Percentiles rank a stretch among this genome's conserved stretches.
phyloP scores from a whole-genome alignment of 2,113 vertebrate species.

The Sinocyclocheilus grahami region DNA sequence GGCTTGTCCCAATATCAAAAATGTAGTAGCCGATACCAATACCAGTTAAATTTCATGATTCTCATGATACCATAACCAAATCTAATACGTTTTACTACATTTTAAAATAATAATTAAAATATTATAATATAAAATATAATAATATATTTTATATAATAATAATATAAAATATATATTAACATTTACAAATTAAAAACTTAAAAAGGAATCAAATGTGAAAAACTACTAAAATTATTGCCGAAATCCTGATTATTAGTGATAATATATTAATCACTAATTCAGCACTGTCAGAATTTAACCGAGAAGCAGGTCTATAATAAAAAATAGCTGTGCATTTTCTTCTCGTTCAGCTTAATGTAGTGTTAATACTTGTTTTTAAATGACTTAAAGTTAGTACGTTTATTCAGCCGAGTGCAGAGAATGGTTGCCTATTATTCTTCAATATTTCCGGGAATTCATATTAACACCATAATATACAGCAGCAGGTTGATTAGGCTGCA shows the following conservation, averaged over 20 bases:
- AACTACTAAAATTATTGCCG: background rate
- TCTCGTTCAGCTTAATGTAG: background rate
- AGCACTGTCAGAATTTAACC: background rate
- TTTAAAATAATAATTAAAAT: background rate
- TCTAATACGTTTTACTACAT: background rate
- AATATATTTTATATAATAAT: no score
- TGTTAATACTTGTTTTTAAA: background rate
- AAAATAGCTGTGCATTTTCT: background rate
- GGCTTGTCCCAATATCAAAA: background rate
- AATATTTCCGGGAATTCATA: background rate
- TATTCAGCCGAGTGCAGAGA: background rate
- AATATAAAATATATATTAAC: no score
- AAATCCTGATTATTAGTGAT: background rate
- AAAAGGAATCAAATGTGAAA: background rate
- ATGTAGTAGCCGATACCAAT: background rate
- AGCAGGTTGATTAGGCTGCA: background rate
- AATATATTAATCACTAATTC: background rate
- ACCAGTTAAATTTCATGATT: background rate
- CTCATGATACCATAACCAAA: background rate
- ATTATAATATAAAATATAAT: no score
- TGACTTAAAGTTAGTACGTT: background rate
- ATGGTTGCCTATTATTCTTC: background rate
- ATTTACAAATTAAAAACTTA: background rate
- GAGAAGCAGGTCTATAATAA: background rate
- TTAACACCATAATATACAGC: background rate